Base-by-base conservation (phyloP, 2,797 vertebrate genomes). In the Falco novaeseelandiae region DNA sequence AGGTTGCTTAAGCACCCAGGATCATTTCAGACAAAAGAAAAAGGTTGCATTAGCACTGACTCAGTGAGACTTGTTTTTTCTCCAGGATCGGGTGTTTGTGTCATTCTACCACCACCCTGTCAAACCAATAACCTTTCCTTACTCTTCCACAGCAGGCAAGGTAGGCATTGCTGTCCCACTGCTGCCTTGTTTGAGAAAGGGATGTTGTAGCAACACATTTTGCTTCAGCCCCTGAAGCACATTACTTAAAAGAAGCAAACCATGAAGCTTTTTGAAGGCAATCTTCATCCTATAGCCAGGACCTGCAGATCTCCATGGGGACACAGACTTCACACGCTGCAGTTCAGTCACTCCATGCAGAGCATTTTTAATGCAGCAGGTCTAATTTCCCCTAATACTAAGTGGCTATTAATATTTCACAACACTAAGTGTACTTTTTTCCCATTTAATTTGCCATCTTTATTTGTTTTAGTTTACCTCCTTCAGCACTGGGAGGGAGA, bases 381-480 rank as follows among this genome's bases (percentile, higher is more conserved):
- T n/a, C 85, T 96, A 48, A 38, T 67, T 90, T 78, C 76, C 65
- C 34, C 10, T 30, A 58, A 26, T 48, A 38, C 40, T 90, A 72
- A 91, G 72, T 77, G 89, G 40, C 52, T 65, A 54, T 93, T 93
- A 95, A 95, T 93, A 91, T 95, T 96, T 96, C 91, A 96, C 91
- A 66, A 78, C 36, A 67, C 61, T 58, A 85, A 94, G 93, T 71
- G 88, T 88, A 86, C 44, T 74, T 74, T 79, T 82, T 83, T 86
- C 27, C 67, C 83, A 67, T 86, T 94, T 90, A 65, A 81, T 91
- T 95, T 91, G 67, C 52, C 65, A 74, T 78, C 90, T 94, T 95
- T 87, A 79, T 90, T 89, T 96, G 93, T 93, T 93, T 93, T 88
- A 91, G 93, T 96, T 88, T 76, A 90, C 79, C 52, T 88, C 69